Evolutionary conservation across 2,888 invertebrate species (phyloP).

Genomic region (Andrena minutula): DNA sequence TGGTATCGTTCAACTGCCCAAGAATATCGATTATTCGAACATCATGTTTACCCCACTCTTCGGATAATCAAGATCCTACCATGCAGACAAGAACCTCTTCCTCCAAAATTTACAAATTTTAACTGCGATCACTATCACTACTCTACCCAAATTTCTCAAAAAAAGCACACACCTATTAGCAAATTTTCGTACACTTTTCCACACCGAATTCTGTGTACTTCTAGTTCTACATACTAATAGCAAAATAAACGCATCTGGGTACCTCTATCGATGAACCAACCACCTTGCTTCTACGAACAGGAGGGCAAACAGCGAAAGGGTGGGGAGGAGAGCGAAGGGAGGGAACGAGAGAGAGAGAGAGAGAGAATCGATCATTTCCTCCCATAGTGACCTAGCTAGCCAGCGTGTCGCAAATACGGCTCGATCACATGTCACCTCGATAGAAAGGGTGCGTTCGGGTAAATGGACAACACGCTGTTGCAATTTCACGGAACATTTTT

Average conservation of each 20-base stretch:
- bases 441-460: not conserved
- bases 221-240: slow-evolving; percentile 13
- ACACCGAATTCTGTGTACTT: not conserved
- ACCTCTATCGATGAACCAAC: slow-evolving; percentile 38
- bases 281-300: slow-evolving; percentile 21
- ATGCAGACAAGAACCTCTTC: too few relatives aligned
- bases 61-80: too few relatives aligned
- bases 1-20: too few relatives aligned
- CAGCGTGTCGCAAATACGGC: slow-evolving; percentile 45
- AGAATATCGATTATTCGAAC: too few relatives aligned
- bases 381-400: slow-evolving; percentile 41
- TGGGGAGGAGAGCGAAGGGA: not conserved
- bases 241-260: slow-evolving; percentile 44
- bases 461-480: slow-evolving; percentile 25
- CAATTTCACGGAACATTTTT: slow-evolving; percentile 38
- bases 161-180: too few relatives aligned
- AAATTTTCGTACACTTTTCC: not conserved
- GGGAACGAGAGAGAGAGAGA: not conserved
- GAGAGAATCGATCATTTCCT: slow-evolving; percentile 59
- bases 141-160: too few relatives aligned
- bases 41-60: too few relatives aligned
- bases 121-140: too few relatives aligned
- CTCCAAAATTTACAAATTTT: too few relatives aligned
- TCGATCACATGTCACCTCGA: not conserved
- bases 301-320: slow-evolving; percentile 7